Conservation (phyloP, 2,888 invertebrate species). For the Ormyrus rosae region DNA sequence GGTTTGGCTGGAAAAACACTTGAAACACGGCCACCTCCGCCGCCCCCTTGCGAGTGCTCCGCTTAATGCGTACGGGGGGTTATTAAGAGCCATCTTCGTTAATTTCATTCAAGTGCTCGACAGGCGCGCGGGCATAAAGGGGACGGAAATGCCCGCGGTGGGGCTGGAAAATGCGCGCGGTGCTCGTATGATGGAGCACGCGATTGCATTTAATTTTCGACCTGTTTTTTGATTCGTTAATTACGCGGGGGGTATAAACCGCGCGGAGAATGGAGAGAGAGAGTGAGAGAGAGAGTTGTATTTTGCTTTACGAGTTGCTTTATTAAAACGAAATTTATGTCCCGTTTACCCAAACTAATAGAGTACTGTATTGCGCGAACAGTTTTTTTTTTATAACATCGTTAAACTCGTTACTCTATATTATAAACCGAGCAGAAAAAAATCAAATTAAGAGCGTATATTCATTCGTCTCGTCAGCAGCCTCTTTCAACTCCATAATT, state of each 20-base stretch:
- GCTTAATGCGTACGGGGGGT: not conserved
- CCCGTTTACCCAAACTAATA: no score
- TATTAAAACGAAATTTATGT: no score
- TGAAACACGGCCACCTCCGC: not conserved
- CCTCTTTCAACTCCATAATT: no score
- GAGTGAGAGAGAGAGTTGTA: not conserved
- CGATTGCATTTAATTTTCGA: not conserved
- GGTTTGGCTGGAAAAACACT: slow-evolving; percentile 10
- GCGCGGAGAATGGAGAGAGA: not conserved
- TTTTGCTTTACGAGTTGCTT: no score
- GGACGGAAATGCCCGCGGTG: not conserved
- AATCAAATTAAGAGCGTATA: no score
- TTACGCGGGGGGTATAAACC: not conserved
- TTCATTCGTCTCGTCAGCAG: no score
- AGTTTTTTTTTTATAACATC: no score
- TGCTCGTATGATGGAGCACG: not conserved
- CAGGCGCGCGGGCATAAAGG: not conserved
- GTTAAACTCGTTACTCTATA: no score
- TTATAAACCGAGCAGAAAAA: no score
- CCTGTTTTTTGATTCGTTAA: no score
- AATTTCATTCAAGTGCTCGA: slow-evolving; percentile 10
- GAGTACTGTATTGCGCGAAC: no score
- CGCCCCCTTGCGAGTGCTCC: not conserved
- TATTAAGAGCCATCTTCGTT: slow-evolving; percentile 33
- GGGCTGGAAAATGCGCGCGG: not conserved